Conservation (phyloP, 2,888 invertebrate genomes). For the Protodeltote pygarga region DNA sequence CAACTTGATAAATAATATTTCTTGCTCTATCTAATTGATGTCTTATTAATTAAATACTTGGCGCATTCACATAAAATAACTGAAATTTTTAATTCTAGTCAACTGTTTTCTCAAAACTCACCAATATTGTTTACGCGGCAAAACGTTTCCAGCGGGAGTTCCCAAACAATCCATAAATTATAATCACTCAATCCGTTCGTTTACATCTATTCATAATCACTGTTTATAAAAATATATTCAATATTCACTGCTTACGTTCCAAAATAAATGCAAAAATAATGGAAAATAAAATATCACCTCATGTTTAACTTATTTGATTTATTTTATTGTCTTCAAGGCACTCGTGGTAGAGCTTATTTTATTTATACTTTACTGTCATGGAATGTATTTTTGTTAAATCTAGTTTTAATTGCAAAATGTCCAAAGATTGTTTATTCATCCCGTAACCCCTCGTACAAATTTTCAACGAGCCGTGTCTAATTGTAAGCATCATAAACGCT, state of each 20-base stretch:
- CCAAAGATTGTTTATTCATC: slow-evolving; percentile 76
- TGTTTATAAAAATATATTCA: slow-evolving; percentile 41
- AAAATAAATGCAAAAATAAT: slow-evolving; percentile 47
- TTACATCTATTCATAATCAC: slow-evolving; percentile 44
- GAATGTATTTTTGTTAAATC: slow-evolving; percentile 64
- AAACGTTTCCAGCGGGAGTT: slow-evolving; percentile 35
- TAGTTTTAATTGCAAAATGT: slow-evolving; percentile 68
- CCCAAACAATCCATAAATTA: slow-evolving; percentile 45
- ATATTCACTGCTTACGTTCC: slow-evolving; percentile 29
- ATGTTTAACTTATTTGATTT: slow-evolving; percentile 69
- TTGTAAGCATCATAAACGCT: slow-evolving; percentile 80
- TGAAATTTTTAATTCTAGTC: not conserved
- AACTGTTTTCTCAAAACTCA: slow-evolving; percentile 38
- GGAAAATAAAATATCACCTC: slow-evolving; percentile 63
- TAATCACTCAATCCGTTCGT: slow-evolving; percentile 41
- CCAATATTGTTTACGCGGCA: slow-evolving; percentile 40
- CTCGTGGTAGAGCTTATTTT: slow-evolving; percentile 47
- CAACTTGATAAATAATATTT: too few relatives aligned
- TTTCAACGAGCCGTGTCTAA: slow-evolving; percentile 78
- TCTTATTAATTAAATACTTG: too few relatives aligned
- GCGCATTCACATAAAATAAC: not conserved
- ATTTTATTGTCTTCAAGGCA: slow-evolving; percentile 56
- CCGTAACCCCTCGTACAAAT: slow-evolving; percentile 75
- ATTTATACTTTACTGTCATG: slow-evolving; percentile 62
- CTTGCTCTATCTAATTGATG: too few relatives aligned